Evolutionary conservation across 2,888 invertebrate species (phyloP).

Genomic region (Microlaimidae sp.): DNA sequence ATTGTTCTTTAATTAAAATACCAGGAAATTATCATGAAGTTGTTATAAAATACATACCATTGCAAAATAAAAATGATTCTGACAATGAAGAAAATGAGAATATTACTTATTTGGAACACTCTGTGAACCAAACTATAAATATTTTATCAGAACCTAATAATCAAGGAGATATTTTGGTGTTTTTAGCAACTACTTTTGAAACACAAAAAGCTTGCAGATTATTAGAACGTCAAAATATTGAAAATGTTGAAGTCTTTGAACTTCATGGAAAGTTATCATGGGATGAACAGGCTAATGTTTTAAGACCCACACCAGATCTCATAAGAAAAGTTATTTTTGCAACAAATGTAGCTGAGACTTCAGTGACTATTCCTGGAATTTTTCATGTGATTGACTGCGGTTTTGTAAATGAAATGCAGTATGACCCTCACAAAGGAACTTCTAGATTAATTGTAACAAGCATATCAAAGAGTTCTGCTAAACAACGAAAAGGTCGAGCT

Average conservation of each 20-base stretch:
- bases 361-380: not conserved
- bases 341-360: constrained; percentile 37
- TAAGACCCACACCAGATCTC: constrained; percentile 15
- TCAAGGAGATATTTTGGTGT: constrained; percentile 34
- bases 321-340: constrained; percentile 37
- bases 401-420: constrained; percentile 35
- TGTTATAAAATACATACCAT: not conserved
- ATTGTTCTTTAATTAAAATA: constrained; percentile 29
- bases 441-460: constrained; percentile 25
- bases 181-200: constrained; percentile 32
- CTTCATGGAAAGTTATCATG: not conserved
- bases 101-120: constrained; percentile 23
- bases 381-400: constrained; percentile 38
- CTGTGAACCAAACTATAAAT: constrained; percentile 26
- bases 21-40: constrained; percentile 27
- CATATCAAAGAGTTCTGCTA: constrained; percentile 35
- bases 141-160: constrained; percentile 22
- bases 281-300: not conserved
- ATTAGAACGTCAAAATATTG: constrained; percentile 6
- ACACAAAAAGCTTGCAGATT: constrained; percentile 20
- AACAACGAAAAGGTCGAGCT: constrained; percentile 39
- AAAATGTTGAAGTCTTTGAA: constrained; percentile 11
- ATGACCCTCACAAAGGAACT: constrained; percentile 31
- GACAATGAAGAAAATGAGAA: too few relatives aligned
- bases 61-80: not conserved